phyloP scores from a whole-genome alignment of 1,140 invertebrate species.

The Macrobrachium rosenbergii region DNA sequence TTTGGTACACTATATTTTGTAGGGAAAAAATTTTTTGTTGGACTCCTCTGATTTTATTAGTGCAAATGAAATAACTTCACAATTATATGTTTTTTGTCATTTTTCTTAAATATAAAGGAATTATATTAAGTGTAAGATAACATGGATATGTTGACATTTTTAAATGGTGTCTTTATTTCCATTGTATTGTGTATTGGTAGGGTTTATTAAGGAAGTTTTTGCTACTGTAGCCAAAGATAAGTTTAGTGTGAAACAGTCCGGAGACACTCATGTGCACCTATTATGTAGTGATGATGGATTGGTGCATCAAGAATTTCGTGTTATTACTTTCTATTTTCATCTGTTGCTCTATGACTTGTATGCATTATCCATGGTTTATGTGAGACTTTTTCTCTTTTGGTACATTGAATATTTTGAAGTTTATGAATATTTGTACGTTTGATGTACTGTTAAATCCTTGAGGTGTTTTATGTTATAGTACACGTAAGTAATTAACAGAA shows the following conservation, averaged over 20 bases:
- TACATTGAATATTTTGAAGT: background rate
- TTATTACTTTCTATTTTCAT: too few species aligned
- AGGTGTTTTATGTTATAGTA: background rate
- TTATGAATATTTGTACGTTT: background rate
- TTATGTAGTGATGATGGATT: background rate
- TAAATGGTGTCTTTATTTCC: background rate
- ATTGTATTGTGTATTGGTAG: background rate
- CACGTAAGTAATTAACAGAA: background rate
- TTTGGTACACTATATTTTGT: too few species aligned
- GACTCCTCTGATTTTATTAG: too few species aligned
- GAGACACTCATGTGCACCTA: conserved; percentile 1
- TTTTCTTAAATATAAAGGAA: too few species aligned
- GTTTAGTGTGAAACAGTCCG: conserved; percentile 29
- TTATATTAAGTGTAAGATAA: too few species aligned
- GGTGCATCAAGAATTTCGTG: too few species aligned
- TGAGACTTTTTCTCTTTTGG: background rate
- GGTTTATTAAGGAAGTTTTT: background rate
- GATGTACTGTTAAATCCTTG: too few species aligned
- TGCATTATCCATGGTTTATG: background rate
- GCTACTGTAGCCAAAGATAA: conserved; percentile 50
- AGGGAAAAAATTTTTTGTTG: too few species aligned
- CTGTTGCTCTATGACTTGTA: too few species aligned
- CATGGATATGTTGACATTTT: background rate
- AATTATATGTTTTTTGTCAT: too few species aligned
- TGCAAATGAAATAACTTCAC: too few species aligned